A percentile compares a stretch with the other conserved stretches of the same genome.
Evolutionary conservation across 2,888 invertebrate species (phyloP).

Genomic region (Hedya salicella): DNA sequence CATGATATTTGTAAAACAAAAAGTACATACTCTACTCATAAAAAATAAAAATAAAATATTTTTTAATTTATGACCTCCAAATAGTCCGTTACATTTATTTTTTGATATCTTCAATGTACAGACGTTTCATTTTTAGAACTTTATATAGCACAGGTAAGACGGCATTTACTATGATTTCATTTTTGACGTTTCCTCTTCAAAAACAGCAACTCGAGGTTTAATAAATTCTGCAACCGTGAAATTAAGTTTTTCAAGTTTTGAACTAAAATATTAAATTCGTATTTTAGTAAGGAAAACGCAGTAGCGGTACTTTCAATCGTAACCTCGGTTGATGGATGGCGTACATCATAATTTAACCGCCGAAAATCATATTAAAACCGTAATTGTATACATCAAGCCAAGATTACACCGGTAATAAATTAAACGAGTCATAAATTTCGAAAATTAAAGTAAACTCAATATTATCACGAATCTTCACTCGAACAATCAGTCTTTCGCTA

Average conservation of each 20-base stretch:
- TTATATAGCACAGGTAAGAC: too few relatives aligned
- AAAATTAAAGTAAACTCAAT: conserved; percentile 43
- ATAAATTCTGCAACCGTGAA: not conserved
- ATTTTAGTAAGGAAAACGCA: conserved; percentile 7
- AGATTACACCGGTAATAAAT: conserved; percentile 39
- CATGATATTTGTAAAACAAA: too few relatives aligned
- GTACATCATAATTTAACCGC: conserved; percentile 33
- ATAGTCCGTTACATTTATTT: too few relatives aligned
- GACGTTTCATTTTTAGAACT: too few relatives aligned
- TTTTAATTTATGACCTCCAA: too few relatives aligned
- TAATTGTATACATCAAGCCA: conserved; percentile 36
- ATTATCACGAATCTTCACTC: conserved; percentile 47
- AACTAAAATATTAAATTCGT: not conserved
- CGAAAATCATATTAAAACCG: conserved; percentile 32
- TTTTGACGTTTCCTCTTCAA: not conserved
- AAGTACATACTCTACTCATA: too few relatives aligned
- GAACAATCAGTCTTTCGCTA: conserved; percentile 53
- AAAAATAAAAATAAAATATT: too few relatives aligned
- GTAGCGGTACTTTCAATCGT: conserved; percentile 10
- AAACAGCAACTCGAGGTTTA: not conserved
- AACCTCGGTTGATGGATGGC: conserved; percentile 19
- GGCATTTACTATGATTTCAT: not conserved
- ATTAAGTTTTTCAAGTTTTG: not conserved
- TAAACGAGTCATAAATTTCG: conserved; percentile 38
- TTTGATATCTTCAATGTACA: too few relatives aligned